Evolutionary conservation across 30 jellyfish, hydroid and myxozoan genomes (phyloP), one percentile per base, ranked within the genome.

Genomic region (Hydra vulgaris): DNA sequence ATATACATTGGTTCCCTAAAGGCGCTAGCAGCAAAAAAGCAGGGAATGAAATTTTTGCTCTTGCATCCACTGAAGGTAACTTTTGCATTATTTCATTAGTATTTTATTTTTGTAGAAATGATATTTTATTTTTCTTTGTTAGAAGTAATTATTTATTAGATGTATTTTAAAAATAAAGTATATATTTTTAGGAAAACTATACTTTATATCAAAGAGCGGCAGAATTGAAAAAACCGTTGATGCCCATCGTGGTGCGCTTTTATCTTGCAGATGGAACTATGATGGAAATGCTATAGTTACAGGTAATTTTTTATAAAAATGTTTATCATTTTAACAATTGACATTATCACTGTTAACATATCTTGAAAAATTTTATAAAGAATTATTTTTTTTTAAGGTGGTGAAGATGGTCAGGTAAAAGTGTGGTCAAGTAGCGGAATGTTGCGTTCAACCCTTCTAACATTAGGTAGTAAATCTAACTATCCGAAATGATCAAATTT

Each of bases 391-490:
- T n/a, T 16, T 68, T 68, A 3, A 68, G 75, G 75, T 68, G 98
- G 98, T 54, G 98, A 92, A 81, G 98, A 92, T 87, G 98, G 98
- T 19, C 98, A 87, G 54, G 94, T 92, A n/a, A 92, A 92, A 73
- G 85, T 92, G 18, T 92, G 98, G 98, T 92, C 98, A 70, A 87
- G 98, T 66, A 92, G 98, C 80, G 98, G 98, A n/a, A 92, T 92
- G 98, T 86, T 92, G 23, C 87, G 98, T 7, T 92, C 98, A 23
- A 92, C 98, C 27, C 84, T 92, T 66, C 94, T 85, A 17, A 84
- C 92, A 54, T 70, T 77, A 26, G 94, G 97, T 90, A 79, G 25
- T 7, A 68, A 68, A 20, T n/a, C 4, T 68, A 3, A n/a, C n/a
- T n/a, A n/a, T n/a, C n/a, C n/a, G n/a, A n/a, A n/a, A 3, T 40